Evolutionary conservation across 2,113 vertebrate species (phyloP), one percentile per base, ranked within the genome.

Genomic region (Ascaphus truei): DNA sequence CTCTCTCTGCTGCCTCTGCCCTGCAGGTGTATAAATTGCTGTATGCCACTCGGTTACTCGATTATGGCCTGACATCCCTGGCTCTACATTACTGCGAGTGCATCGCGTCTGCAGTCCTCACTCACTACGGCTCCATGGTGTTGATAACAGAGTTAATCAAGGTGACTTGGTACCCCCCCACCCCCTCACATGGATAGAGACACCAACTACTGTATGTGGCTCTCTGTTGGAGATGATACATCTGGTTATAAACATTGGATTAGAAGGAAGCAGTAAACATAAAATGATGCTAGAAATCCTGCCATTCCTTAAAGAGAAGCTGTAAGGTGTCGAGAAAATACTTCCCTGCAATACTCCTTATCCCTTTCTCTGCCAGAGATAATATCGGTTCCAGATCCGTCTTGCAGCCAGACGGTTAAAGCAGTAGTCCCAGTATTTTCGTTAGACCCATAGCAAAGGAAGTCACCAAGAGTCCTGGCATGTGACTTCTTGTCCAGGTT

Each of bases 31-130:
- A 93, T 72, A 98, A 96, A 76, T 84, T 98, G 55, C 84, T 98
- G 56, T 98, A 98, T 0, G 95, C 94, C 20, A 84, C 86, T 76
- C 90, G 92, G 3, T 82, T 98, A 84, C 81, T 89, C 0, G 96
- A 96, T 79, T 87, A 87, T 0, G 95, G 95, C 7, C 85, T 96
- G 5, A 56, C 84, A 1, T 89, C 90, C 13, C 93, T 90, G 77
- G 94, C 95, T 25, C 85, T 95, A 75, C 90, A 94, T 71, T 98
- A 98, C 81, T 96, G 94, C 0, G 96, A 98, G 82, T 88, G 91
- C 62, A 73, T 95, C 0, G 85, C 84, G 2, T 41, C 68, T 0
- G 41, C 51, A 0, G 63, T 96, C 9, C 85, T 96, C 60, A 72
- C 31, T 52, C 81, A 77, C 25, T 58, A 53, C 4, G 78, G 76